phyloP scores from a whole-genome alignment of 1,140 invertebrate genomes.

The Drosophila littoralis region DNA sequence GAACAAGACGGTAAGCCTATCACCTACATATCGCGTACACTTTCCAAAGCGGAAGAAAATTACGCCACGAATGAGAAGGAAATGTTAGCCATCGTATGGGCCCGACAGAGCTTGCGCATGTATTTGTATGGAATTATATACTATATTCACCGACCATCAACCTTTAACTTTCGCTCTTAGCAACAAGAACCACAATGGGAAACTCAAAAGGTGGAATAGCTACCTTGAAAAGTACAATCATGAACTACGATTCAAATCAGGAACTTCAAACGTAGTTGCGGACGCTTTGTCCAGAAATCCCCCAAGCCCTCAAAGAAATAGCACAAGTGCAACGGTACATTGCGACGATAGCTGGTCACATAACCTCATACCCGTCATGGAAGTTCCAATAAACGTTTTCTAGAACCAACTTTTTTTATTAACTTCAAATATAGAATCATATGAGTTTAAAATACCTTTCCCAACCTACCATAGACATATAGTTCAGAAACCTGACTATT shows the following conservation, averaged over 20 bases:
- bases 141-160: neutral
- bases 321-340: neutral
- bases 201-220: neutral
- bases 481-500: no score
- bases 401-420: constrained; percentile 34
- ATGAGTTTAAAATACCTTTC: no score
- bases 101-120: no score
- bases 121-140: neutral
- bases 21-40: neutral
- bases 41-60: neutral
- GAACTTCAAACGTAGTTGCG: neutral
- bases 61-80: constrained; percentile 1
- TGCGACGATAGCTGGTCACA: constrained; percentile 30
- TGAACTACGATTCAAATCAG: neutral
- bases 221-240: neutral
- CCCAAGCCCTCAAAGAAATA: constrained; percentile 1
- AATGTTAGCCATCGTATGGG: no score
- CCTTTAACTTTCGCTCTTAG: neutral
- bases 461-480: no score
- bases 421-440: no score
- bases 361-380: constrained; percentile 17
- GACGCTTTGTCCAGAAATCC: no score
- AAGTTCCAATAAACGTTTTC: constrained; percentile 33
- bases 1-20: neutral
- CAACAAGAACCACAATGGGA: neutral